Percentiles rank a stretch among this genome's conserved stretches.
These are phyloP conservation scores for Akabosia matsudoensis DNA, from an alignment of 1,140 invertebrate genomes.

Conservation along the genomic window DNA sequence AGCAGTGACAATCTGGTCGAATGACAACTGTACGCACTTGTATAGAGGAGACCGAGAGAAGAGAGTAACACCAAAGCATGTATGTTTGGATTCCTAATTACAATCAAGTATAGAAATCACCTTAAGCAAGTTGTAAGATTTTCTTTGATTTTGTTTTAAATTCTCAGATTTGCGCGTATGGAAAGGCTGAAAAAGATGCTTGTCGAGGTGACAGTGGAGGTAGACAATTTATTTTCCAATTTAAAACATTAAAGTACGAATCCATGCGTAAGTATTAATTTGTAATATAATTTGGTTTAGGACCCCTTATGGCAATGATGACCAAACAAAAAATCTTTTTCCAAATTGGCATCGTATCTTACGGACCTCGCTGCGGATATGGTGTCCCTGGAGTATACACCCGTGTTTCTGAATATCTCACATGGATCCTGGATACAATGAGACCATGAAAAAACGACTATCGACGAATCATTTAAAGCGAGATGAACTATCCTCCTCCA, in stretches of 20 bases:
- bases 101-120: too few species aligned
- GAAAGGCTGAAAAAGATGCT: slow-evolving; percentile 57
- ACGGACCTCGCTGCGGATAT: slow-evolving; percentile 60
- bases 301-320: slow-evolving; percentile 50
- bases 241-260: neutral
- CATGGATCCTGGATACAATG: slow-evolving; percentile 61
- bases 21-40: slow-evolving; percentile 28
- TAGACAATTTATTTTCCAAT: slow-evolving; percentile 54
- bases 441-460: slow-evolving; percentile 26
- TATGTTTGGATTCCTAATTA: neutral
- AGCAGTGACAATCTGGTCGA: slow-evolving; percentile 24
- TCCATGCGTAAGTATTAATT: neutral
- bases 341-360: slow-evolving; percentile 64
- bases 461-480: too few species aligned
- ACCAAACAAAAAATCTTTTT: slow-evolving; percentile 55
- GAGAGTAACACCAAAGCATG: slow-evolving; percentile 22
- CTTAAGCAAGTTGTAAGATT: too few species aligned
- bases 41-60: slow-evolving; percentile 11
- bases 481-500: too few species aligned
- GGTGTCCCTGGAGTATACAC: slow-evolving; percentile 64
- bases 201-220: slow-evolving; percentile 66
- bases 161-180: slow-evolving; percentile 50
- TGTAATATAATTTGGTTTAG: too few species aligned
- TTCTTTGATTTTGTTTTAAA: neutral
- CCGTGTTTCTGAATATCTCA: slow-evolving; percentile 58